These are phyloP conservation scores for Mya arenaria DNA, from an alignment of 1,140 invertebrate genomes.

Conservation along the genomic window DNA sequence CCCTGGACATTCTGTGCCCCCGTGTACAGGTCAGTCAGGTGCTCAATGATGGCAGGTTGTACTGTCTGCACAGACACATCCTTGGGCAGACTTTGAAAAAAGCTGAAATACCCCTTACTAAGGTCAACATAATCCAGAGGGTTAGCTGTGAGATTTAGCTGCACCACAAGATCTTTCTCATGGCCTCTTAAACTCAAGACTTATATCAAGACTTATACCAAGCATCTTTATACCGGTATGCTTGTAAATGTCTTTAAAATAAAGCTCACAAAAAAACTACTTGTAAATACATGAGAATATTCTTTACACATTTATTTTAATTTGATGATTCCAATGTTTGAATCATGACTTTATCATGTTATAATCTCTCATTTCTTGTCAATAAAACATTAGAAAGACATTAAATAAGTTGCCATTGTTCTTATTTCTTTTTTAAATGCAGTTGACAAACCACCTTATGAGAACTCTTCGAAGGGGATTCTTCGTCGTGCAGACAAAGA, in stretches of 20 bases:
- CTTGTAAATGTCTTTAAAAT: neutral
- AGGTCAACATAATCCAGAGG: neutral
- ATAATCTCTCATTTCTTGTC: neutral
- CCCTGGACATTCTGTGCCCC: neutral
- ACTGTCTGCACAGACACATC: conserved; percentile 1
- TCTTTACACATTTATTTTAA: neutral
- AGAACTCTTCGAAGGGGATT: conserved; percentile 45
- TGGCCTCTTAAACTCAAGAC: neutral
- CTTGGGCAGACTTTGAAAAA: conserved; percentile 51
- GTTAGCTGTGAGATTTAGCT: neutral
- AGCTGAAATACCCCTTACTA: conserved; percentile 20
- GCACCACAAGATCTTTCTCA: neutral
- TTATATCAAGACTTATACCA: neutral
- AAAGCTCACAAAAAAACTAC: neutral
- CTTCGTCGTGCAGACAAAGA: conserved; percentile 30
- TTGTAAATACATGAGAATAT: neutral
- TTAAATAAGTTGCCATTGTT: neutral
- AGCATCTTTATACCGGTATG: neutral
- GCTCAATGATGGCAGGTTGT: conserved; percentile 7
- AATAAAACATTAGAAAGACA: neutral
- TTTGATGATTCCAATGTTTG: neutral
- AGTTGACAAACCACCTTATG: conserved; percentile 31
- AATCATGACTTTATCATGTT: neutral
- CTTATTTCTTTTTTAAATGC: neutral
- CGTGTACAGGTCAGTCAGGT: neutral